These are phyloP conservation scores for Digitonthophagus gazella DNA, from an alignment of 2,888 invertebrate species.

Conservation along the genomic window DNA sequence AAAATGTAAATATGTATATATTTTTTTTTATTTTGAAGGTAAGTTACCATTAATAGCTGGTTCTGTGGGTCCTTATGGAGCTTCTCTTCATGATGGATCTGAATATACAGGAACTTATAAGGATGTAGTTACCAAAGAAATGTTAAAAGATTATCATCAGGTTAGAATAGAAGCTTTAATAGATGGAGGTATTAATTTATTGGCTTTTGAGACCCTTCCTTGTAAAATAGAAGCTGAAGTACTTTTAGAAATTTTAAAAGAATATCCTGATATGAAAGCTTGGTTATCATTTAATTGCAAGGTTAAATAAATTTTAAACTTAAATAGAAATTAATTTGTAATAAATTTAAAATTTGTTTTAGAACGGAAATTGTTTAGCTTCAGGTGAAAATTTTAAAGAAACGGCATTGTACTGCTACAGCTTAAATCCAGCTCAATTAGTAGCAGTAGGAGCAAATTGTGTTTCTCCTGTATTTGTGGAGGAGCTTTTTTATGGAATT, in stretches of 20 bases:
- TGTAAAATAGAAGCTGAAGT: constrained; percentile 75
- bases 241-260: constrained; percentile 70
- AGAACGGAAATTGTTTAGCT: constrained; percentile 60
- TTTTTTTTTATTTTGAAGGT: not conserved
- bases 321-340: too few species aligned
- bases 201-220: constrained; percentile 89
- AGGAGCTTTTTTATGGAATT: constrained; percentile 56
- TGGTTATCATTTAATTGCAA: constrained; percentile 86
- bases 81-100: constrained; percentile 80
- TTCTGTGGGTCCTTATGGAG: constrained; percentile 88
- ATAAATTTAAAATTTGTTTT: constrained; percentile 10
- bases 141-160: constrained; percentile 76
- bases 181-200: constrained; percentile 72
- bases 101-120: constrained; percentile 82
- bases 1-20: too few species aligned
- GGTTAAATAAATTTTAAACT: constrained; percentile 53
- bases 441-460: constrained; percentile 87
- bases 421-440: constrained; percentile 59
- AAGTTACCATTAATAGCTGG: constrained; percentile 69
- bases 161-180: constrained; percentile 72
- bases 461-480: constrained; percentile 62
- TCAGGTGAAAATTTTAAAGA: constrained; percentile 75
- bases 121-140: constrained; percentile 57
- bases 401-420: constrained; percentile 63
- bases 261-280: constrained; percentile 73